A percentile compares a stretch with the other conserved stretches of the same genome.
phyloP scores from a whole-genome alignment of 2,797 vertebrate species.

The Onychomys torridus region DNA sequence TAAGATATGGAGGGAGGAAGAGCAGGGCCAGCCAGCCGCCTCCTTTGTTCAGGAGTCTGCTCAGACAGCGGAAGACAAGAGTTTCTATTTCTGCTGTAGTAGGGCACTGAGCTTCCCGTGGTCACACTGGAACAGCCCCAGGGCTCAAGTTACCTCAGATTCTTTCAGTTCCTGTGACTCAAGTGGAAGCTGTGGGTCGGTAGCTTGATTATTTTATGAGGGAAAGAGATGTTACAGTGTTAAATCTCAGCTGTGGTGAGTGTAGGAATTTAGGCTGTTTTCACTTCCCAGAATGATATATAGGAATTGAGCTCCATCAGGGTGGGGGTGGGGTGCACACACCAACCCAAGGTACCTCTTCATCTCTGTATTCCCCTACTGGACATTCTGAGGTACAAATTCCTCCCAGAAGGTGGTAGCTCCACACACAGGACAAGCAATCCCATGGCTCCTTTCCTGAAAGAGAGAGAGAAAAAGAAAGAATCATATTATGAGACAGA shows the following conservation, averaged over 20 bases:
- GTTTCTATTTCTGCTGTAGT: not conserved
- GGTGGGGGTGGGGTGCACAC: not conserved
- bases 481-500: not conserved
- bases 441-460: constrained; percentile 87
- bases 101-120: constrained; percentile 14
- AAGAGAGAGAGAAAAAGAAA: constrained; percentile 60
- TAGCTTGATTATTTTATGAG: not conserved
- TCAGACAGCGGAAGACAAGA: not conserved
- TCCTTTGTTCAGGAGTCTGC: not conserved
- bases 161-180: not conserved
- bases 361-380: constrained; percentile 89
- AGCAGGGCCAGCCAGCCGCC: not conserved
- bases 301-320: not conserved
- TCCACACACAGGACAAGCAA: constrained; percentile 93
- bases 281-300: not conserved
- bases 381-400: constrained; percentile 91
- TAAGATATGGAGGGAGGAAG: not conserved
- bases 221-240: not conserved
- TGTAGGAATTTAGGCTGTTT: not conserved
- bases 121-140: not conserved
- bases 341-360: constrained; percentile 84
- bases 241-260: not conserved
- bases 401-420: constrained; percentile 86
- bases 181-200: not conserved
- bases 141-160: not conserved